Evolutionary conservation across 2,797 vertebrate genomes (phyloP).

Genomic region (Halcyon badia): DNA sequence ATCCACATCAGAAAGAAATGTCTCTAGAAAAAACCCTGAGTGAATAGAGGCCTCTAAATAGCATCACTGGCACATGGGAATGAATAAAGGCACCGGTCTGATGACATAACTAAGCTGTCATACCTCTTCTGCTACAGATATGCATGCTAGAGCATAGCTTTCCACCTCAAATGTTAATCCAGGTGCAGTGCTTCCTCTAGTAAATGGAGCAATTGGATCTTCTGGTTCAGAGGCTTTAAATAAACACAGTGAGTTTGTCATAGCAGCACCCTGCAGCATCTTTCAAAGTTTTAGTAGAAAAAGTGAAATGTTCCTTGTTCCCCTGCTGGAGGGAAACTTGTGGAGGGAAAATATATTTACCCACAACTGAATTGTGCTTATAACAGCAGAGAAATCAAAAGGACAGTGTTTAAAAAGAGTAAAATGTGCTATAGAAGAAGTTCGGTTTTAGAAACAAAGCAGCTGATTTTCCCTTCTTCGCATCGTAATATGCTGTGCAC

Average conservation of each 20-base stretch:
- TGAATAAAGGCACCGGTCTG: not conserved
- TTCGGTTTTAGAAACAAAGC: not conserved
- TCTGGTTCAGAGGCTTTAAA: not conserved
- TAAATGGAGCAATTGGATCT: not conserved
- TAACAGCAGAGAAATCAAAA: not conserved
- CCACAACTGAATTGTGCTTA: not conserved
- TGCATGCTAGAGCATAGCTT: fast-evolving
- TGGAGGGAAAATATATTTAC: not conserved
- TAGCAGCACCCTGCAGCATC: not conserved
- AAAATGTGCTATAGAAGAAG: not conserved
- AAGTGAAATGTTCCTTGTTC: not conserved
- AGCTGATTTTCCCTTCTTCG: not conserved
- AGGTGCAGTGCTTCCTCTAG: not conserved
- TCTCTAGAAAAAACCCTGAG: not conserved
- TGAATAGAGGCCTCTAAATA: not conserved
- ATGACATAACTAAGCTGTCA: not conserved
- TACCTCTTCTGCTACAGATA: not conserved
- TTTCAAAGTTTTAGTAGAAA: not conserved
- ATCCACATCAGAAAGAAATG: not conserved
- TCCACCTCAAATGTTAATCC: not conserved
- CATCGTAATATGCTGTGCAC: not conserved
- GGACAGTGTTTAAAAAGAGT: not conserved
- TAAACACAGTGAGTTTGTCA: not conserved
- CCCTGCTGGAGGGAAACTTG: not conserved
- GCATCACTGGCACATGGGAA: not conserved